phyloP scores from a whole-genome alignment of 2,888 invertebrate species.

The Malthinus flaveolus region DNA sequence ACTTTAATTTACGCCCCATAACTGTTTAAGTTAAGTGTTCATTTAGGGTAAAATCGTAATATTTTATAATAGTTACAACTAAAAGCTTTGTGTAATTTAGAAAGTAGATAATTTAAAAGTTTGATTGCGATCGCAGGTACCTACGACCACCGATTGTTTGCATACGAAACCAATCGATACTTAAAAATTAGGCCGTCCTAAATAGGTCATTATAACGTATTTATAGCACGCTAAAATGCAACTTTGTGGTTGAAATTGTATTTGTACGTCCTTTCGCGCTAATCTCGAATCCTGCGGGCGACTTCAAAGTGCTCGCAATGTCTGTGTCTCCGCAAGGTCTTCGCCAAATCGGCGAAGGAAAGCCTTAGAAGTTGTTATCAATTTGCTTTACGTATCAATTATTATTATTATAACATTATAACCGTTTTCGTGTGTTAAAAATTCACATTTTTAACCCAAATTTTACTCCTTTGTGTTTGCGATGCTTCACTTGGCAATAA shows the following conservation, averaged over 20 bases:
- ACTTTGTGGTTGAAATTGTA: neutral
- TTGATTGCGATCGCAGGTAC: constrained; percentile 12
- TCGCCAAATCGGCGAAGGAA: constrained; percentile 7
- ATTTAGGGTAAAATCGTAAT: neutral
- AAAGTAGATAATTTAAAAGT: constrained; percentile 8
- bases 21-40: constrained; percentile 2
- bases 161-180: constrained; percentile 20
- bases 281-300: constrained; percentile 14
- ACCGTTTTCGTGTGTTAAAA: too few relatives aligned
- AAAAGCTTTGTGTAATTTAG: constrained; percentile 17
- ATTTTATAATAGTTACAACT: constrained; percentile 8
- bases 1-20: constrained; percentile 1
- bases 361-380: neutral
- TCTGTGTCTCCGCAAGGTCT: constrained; percentile 9
- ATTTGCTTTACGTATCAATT: neutral
- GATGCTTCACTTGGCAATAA: too few relatives aligned
- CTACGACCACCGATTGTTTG: constrained; percentile 15
- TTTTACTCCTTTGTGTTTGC: too few relatives aligned
- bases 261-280: neutral
- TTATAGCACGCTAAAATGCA: constrained; percentile 2
- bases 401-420: too few relatives aligned
- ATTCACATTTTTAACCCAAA: too few relatives aligned
- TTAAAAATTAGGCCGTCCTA: constrained; percentile 17
- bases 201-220: constrained; percentile 14
- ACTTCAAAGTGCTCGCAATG: constrained; percentile 14